phyloP scores from a whole-genome alignment of 2,113 vertebrate species.

The Piaya cayana region DNA sequence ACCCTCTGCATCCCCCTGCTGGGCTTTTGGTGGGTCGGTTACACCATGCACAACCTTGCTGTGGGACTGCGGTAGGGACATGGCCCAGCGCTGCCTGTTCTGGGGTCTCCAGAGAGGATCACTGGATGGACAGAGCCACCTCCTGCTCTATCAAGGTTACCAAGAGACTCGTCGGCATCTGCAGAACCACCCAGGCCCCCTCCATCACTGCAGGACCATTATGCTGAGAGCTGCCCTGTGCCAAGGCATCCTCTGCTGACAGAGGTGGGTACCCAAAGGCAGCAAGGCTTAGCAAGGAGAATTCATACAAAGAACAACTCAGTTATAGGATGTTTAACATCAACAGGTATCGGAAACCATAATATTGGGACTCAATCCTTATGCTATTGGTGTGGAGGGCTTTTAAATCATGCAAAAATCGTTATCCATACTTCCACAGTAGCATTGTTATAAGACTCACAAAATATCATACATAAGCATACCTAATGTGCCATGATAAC shows the following conservation, averaged over 20 bases:
- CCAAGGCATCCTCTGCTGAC: not conserved
- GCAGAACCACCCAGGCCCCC: not conserved
- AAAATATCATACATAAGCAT: not conserved
- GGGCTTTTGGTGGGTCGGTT: not conserved
- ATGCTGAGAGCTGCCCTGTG: not conserved
- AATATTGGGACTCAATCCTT: not conserved
- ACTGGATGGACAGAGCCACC: no score
- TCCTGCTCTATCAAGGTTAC: not conserved
- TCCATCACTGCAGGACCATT: not conserved
- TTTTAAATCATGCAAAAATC: not conserved
- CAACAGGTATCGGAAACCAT: not conserved
- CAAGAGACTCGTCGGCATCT: not conserved
- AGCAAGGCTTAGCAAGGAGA: not conserved
- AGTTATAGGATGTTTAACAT: not conserved
- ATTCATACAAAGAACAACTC: not conserved
- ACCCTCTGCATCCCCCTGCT: not conserved
- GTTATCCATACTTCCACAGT: not conserved
- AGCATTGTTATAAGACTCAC: not conserved
- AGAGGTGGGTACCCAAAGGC: not conserved
- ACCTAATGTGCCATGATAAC: not conserved
- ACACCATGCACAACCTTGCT: not conserved
- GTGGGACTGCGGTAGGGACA: not conserved
- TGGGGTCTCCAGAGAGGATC: not conserved
- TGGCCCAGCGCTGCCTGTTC: not conserved
- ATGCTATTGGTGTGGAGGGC: not conserved